Evolutionary conservation across 2,797 vertebrate species (phyloP), one percentile per base, ranked within the genome.

Genomic region (Pseudopleuronectes americanus): DNA sequence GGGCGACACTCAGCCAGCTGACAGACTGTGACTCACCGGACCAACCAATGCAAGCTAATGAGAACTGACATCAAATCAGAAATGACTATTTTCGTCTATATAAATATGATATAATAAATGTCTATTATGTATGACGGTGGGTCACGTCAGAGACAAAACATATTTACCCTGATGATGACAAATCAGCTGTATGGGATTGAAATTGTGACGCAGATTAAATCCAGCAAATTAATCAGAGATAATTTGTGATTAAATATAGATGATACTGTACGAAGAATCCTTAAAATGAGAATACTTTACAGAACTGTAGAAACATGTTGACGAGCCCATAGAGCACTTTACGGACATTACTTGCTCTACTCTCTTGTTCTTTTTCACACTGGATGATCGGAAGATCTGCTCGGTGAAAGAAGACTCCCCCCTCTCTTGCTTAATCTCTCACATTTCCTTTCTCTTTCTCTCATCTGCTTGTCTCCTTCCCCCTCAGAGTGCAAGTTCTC

Each of bases 401-500:
- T 31, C 5, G 10, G 36, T 68, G 49, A 84, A 87, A 79, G 68
- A 71, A 52, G 13, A 59, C 38, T 19, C 23, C 45, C 74, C 0
- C 24, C 38, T 4, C 24, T 23, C 28, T 60, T 49, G 3, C 14
- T 48, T 2, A 59, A 58, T 51, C 6, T 41, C 22, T 64, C 43
- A 45, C n/a, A 28, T n/a, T 21, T 17, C n/a, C 38, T 23, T 14
- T 21, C 0, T 0, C 41, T 26, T 57, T n/a, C 33, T 23, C 16
- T 21, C 0, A 1, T 45, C 23, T 55, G 17, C n/a, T 53, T 6
- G 22, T 53, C 7, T 58, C 26, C n/a, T 12, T 47, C 26, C 14
- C 23, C 51, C 41, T 66, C 73, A 96, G 96, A 94, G 94, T 36
- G 69, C 87, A 77, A 96, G 94, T 65, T 93, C 92, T 55, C 94